Conservation (phyloP, 2,797 vertebrate species). For the Labroides dimidiatus region DNA sequence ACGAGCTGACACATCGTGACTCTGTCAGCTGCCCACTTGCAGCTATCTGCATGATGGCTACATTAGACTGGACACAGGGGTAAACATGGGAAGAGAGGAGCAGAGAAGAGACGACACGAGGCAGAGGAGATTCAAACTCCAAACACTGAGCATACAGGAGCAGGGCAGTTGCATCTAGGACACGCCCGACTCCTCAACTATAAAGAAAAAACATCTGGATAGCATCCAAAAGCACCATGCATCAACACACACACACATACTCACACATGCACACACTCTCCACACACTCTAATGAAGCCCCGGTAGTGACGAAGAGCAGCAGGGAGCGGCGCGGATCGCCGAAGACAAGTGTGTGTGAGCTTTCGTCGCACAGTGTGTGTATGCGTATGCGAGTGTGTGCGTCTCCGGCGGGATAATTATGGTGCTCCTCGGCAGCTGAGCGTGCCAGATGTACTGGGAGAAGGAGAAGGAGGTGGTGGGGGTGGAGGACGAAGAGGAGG, state of each 20-base stretch:
- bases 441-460: conserved; percentile 95
- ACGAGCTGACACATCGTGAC: conserved; percentile 4
- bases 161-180: conserved; percentile 74
- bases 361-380: conserved; percentile 53
- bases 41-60: conserved; percentile 45
- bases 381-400: conserved; percentile 46
- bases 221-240: conserved; percentile 73
- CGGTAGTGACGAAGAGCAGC: conserved; percentile 94
- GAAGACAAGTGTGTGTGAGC: conserved; percentile 74
- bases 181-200: conserved; percentile 73
- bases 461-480: conserved; percentile 89
- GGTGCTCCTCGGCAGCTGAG: conserved; percentile 99
- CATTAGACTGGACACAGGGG: conserved; percentile 41
- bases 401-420: conserved; percentile 99
- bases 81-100: neutral
- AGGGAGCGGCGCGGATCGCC: conserved; percentile 79
- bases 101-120: neutral
- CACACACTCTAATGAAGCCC: conserved; percentile 97
- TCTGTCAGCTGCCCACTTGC: conserved; percentile 17
- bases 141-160: conserved; percentile 41
- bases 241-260: conserved; percentile 66
- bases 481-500: conserved; percentile 85
- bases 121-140: conserved; percentile 19
- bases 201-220: conserved; percentile 82
- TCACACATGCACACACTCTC: conserved; percentile 49